A percentile compares a stretch with the other conserved stretches of the same genome.
Conservation (phyloP, 2,113 vertebrate species). For the Ia io region DNA sequence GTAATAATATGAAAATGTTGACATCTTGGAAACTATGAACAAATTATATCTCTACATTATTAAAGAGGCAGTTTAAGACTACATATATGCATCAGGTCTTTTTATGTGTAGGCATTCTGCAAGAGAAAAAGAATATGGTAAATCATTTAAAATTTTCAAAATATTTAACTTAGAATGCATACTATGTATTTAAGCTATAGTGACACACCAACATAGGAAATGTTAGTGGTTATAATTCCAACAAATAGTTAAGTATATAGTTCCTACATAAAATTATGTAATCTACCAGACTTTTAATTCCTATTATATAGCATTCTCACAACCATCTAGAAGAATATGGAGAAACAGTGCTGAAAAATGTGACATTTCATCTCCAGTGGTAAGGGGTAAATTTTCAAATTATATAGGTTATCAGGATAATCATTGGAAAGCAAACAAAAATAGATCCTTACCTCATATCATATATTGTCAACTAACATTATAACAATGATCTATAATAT, state of each 20-base stretch:
- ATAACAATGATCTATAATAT: neutral
- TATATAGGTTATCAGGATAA: neutral
- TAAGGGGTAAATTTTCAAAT: neutral
- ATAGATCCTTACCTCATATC: neutral
- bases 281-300: neutral
- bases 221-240: neutral
- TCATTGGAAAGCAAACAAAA: neutral
- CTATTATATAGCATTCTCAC: neutral
- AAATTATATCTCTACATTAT: neutral
- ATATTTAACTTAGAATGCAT: constrained; percentile 39
- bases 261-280: neutral
- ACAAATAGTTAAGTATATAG: neutral
- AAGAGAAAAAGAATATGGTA: neutral
- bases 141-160: neutral
- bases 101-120: neutral
- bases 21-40: neutral
- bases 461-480: neutral
- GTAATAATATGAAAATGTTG: neutral
- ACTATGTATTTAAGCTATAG: constrained; percentile 15
- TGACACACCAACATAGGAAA: neutral
- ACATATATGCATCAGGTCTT: neutral
- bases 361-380: neutral
- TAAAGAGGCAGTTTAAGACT: neutral
- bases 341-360: neutral
- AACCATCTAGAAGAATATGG: neutral